Percentiles rank a stretch among this genome's conserved stretches.
These are phyloP conservation scores for Lanius ludovicianus DNA, from an alignment of 2,113 vertebrate genomes.

Conservation along the genomic window DNA sequence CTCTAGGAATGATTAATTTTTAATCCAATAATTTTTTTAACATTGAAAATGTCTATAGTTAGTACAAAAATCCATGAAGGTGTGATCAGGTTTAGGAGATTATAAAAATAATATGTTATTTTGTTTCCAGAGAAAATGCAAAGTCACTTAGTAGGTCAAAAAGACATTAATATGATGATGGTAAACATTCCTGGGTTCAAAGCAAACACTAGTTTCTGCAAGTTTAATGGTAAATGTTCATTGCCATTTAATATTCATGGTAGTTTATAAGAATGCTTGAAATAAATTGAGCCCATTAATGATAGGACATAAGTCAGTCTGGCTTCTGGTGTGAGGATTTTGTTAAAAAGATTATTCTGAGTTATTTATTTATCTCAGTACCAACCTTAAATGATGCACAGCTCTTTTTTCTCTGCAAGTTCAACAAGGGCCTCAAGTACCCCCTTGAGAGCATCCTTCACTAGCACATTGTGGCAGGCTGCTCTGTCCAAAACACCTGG, in stretches of 20 bases:
- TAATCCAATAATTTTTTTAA: neutral
- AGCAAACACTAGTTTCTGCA: neutral
- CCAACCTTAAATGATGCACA: neutral
- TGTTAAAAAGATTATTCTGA: neutral
- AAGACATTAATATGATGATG: neutral
- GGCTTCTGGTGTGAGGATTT: neutral
- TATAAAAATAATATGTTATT: neutral
- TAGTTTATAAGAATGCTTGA: neutral
- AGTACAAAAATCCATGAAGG: neutral
- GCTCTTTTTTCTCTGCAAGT: neutral
- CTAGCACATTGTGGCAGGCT: neutral
- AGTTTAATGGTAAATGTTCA: neutral
- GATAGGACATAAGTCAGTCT: neutral
- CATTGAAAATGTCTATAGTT: neutral
- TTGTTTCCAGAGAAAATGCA: neutral
- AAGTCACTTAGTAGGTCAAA: neutral
- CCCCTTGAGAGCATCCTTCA: neutral
- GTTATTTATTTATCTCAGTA: neutral
- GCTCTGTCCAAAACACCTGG: neutral
- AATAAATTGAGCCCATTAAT: neutral
- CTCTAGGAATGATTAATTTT: neutral
- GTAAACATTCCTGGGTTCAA: neutral
- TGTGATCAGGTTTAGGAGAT: neutral
- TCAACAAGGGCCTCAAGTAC: neutral
- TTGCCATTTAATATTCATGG: neutral